Evolutionary conservation across 2,888 invertebrate genomes (phyloP), one percentile per base, ranked within the genome.

Genomic region (Myathropa florea): DNA sequence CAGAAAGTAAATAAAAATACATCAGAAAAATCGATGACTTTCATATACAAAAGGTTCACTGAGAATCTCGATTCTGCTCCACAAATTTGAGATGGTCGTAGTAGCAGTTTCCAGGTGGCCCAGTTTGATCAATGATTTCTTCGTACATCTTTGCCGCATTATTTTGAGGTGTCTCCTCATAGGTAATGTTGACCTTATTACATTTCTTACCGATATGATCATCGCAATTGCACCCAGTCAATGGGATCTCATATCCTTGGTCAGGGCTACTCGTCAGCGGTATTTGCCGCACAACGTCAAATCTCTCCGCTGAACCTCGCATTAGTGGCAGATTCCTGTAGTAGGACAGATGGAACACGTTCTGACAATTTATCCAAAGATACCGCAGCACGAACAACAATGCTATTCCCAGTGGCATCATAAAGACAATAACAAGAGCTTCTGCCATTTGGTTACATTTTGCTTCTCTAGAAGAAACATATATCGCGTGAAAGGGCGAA

Each of bases 361-460:
- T 90, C 71, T 92, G 92, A 57, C 92, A 92, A 82, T 92, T 91
- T 24, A 92, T 90, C 90, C 92, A 92, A 70, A 92, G 88, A 72
- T 92, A 92, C 3, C 92, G 89, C 4, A 92, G 68, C 1, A 92
- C 88, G 70, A 92, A 91, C 30, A 92, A 88, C 33, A 92, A 75
- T 0, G 91, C 91, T 23, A 92, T 91, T 6, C 92, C 92, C 75
- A 92, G 36, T 0, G 92, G 92, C 67, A 92, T 87, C 91, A 92
- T 90, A 55, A 92, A 90, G 0, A 92, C 92, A 26, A 92, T 91
- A 30, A 92, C 89, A 3, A 92, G 73, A 4, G 92, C 92, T 77
- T 91, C 91, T 0, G 91, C 89, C 12, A 91, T 89, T 86, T 92
- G 92, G 83, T 90, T 92, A 33, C 90, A 90, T 61, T 91, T 90